Conservation (phyloP, 92 coral and sea anemone genomes). For the Virgularia gustaviana region DNA sequence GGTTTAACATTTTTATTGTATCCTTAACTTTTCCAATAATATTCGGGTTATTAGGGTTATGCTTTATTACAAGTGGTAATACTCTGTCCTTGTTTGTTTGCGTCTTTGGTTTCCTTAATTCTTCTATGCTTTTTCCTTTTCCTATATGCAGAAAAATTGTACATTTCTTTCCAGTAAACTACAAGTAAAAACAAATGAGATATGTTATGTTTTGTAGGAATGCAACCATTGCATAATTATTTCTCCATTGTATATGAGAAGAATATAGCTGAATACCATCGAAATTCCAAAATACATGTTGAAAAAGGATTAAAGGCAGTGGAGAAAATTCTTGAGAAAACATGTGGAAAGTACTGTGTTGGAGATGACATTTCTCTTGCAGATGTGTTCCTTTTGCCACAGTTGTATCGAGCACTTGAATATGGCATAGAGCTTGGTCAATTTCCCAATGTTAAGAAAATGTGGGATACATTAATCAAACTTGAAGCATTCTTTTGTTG, state of each 20-base stretch:
- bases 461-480: background rate
- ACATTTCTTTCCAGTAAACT: background rate
- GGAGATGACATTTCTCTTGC: conserved; percentile 8
- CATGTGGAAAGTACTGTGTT: conserved; percentile 4
- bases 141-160: background rate
- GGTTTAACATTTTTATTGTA: no score
- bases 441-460: background rate
- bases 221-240: conserved; percentile 17
- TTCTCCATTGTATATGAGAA: background rate
- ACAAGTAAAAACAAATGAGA: background rate
- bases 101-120: no score
- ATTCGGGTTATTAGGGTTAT: no score
- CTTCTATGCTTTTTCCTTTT: no score
- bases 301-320: conserved; percentile 14
- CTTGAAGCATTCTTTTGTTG: background rate
- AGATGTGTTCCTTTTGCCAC: conserved; percentile 15
- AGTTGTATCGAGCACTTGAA: conserved; percentile 12
- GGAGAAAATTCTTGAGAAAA: conserved; percentile 21
- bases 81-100: no score
- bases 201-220: conserved; percentile 11
- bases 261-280: background rate
- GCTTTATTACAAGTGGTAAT: no score
- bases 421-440: conserved; percentile 1
- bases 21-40: no score
- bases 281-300: conserved; percentile 4